Evolutionary conservation across 2,888 invertebrate species (phyloP).

Genomic region (Tortricodes alternella): DNA sequence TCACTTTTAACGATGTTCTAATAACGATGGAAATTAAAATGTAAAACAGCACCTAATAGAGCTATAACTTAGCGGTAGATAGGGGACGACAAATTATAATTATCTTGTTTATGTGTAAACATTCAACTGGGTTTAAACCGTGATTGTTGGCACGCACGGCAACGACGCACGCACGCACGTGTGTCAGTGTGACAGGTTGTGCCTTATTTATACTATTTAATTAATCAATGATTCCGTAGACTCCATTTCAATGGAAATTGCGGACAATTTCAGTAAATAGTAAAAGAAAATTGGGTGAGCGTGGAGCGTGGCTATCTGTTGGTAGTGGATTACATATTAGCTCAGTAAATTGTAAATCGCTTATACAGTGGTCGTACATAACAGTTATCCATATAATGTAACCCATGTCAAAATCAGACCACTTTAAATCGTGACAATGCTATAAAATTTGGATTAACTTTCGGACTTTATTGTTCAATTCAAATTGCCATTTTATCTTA

Average conservation of each 20-base stretch:
- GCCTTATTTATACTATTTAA: constrained; percentile 14
- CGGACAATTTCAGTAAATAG: not conserved
- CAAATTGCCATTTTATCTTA: too few relatives aligned
- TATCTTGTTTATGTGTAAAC: constrained; percentile 69
- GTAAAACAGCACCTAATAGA: constrained; percentile 54
- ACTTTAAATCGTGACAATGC: too few relatives aligned
- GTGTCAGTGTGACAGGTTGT: constrained; percentile 16
- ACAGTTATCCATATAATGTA: too few relatives aligned
- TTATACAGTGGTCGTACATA: too few relatives aligned
- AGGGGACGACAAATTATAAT: constrained; percentile 62
- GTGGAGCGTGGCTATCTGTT: too few relatives aligned
- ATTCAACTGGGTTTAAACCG: constrained; percentile 60
- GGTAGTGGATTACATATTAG: too few relatives aligned
- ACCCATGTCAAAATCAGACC: too few relatives aligned
- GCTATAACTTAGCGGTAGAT: constrained; percentile 59
- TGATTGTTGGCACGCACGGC: constrained; percentile 70
- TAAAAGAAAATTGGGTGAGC: too few relatives aligned
- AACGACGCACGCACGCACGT: constrained; percentile 36
- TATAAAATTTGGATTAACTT: too few relatives aligned
- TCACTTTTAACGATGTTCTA: constrained; percentile 6
- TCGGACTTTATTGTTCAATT: too few relatives aligned
- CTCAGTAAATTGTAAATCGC: too few relatives aligned
- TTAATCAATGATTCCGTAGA: constrained; percentile 15
- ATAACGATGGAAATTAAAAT: constrained; percentile 37
- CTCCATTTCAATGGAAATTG: not conserved